Evolutionary conservation across 2,113 vertebrate genomes (phyloP), one percentile per base, ranked within the genome.

Genomic region (Heterocephalus glaber): DNA sequence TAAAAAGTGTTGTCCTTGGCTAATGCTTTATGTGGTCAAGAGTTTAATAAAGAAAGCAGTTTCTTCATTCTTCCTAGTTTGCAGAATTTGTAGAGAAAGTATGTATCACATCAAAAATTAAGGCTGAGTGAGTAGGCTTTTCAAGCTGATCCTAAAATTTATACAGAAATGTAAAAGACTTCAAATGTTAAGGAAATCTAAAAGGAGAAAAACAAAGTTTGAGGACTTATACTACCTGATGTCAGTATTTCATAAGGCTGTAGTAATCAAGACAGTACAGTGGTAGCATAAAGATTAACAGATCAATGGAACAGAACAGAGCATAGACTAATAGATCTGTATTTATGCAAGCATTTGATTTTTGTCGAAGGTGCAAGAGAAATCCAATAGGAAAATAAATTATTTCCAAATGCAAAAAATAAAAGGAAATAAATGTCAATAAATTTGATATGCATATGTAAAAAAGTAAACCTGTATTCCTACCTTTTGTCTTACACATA

Each of bases 231-330:
- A n/a, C 35, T 58, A 82, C 6, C 52, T 77, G 68, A 90, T 61
- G 77, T 92, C 19, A 86, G 52, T 77, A 95, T 85, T 90, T 77
- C 88, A 10, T 61, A n/a, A 94, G 72, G 7, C n/a, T 60, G 58
- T 19, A 49, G 16, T 44, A 65, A 49, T 61, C 17, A 77, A 49
- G 22, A 70, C 19, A 49, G 6, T 60, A 2, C 52, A 56, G 63
- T 5, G 14, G 2, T 28, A 58, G 14, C 24, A 12, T 19, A 26
- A 61, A 84, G 49, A 56, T 30, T 84, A 66, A 63, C 86, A 84
- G 76, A 74, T 14, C 28, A 44, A 17, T 13, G 47, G 60, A 54
- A 84, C 38, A 68, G 47, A 95, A 66, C 1, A 66, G 47, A 77
- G 47, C 82, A 19, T 11, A 41, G 17, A 13, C 26, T 24, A 52